Conservation (phyloP, 2,888 invertebrate species). For the Pemphredon lugubris region DNA sequence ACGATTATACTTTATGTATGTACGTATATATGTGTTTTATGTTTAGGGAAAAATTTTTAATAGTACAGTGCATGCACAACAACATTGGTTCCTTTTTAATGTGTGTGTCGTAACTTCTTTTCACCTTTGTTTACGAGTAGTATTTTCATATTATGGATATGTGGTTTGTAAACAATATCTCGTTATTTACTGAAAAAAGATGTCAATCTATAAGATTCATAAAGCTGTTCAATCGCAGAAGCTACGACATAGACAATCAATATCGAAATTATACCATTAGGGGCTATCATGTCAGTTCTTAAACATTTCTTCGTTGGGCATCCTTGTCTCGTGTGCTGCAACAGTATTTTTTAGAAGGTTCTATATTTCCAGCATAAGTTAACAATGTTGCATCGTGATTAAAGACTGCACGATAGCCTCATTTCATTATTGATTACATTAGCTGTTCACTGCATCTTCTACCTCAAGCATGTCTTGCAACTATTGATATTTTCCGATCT, state of each 20-base stretch:
- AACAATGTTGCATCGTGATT: constrained; percentile 17
- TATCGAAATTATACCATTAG: constrained; percentile 36
- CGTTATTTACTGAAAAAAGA: no score
- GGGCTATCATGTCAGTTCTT: constrained; percentile 49
- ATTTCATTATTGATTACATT: constrained; percentile 52
- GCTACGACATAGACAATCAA: constrained; percentile 29
- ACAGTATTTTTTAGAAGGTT: constrained; percentile 6
- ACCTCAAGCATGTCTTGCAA: constrained; percentile 66
- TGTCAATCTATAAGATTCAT: neutral
- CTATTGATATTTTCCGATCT: constrained; percentile 31
- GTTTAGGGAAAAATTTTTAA: constrained; percentile 44
- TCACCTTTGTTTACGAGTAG: no score
- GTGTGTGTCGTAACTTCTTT: constrained; percentile 15
- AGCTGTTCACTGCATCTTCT: constrained; percentile 60
- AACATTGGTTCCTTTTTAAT: constrained; percentile 28
- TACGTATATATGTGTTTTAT: constrained; percentile 52
- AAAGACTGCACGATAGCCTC: constrained; percentile 63
- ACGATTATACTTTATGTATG: no score
- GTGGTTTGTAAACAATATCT: no score
- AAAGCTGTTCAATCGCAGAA: neutral
- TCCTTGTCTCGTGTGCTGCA: constrained; percentile 18
- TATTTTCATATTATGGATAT: no score
- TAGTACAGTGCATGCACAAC: constrained; percentile 54
- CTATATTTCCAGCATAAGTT: constrained; percentile 16
- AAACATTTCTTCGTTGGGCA: constrained; percentile 22